A percentile compares a stretch with the other conserved stretches of the same genome.
phyloP scores from a whole-genome alignment of 2,113 vertebrate genomes.

The Sphaerodactylus townsendi region DNA sequence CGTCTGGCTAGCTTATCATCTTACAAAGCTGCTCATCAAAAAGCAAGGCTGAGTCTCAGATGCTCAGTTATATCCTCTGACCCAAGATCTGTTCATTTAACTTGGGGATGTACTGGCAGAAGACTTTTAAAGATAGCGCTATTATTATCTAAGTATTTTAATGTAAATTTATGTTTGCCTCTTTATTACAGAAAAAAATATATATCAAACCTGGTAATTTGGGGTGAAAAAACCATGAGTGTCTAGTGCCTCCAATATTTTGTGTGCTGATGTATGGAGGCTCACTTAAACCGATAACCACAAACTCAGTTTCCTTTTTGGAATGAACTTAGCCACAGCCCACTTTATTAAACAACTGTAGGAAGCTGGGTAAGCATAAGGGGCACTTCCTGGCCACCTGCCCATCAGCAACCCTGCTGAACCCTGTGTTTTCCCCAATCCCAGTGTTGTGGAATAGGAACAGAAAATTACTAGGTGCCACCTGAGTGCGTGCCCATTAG shows the following conservation, averaged over 20 bases:
- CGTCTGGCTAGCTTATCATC: constrained; percentile 92
- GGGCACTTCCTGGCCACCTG: no score
- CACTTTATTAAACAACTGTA: no score
- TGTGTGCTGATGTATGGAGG: no score
- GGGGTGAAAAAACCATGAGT: background rate
- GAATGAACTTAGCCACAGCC: no score
- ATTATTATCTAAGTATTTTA: background rate
- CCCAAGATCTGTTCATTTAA: background rate
- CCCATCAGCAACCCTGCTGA: no score
- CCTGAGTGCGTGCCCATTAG: no score
- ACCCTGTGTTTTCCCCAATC: no score
- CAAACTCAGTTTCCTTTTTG: no score
- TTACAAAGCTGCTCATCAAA: constrained; percentile 66
- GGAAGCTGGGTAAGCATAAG: no score
- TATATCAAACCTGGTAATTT: background rate
- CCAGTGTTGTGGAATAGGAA: no score
- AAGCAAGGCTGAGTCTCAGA: constrained; percentile 49
- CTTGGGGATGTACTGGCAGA: background rate
- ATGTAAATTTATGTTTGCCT: background rate
- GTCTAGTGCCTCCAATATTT: background rate
- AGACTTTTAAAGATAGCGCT: background rate
- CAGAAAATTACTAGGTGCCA: no score
- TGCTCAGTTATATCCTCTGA: background rate
- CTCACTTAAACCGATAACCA: no score
- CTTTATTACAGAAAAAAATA: background rate